Base-by-base conservation (phyloP, 2,113 vertebrate genomes). In the Marmota flaviventris region DNA sequence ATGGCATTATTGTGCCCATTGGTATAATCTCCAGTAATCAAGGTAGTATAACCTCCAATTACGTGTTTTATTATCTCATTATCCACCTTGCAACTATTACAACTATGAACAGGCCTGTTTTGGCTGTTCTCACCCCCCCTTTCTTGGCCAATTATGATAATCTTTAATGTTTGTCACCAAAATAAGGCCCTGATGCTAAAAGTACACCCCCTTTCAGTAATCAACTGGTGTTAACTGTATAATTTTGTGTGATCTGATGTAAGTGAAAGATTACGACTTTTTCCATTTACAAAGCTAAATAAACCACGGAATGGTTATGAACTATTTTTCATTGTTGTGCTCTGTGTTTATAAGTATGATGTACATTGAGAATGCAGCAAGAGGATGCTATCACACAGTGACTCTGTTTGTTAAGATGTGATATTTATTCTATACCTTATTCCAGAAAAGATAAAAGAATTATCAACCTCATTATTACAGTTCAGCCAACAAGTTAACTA, bases 1-100 rank as follows among this genome's bases (percentile, higher is more conserved):
- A 58, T 77, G 63, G 79, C 34, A 17, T 95, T 79, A 34, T 56
- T 63, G 76, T 97, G 77, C 93, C 95, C 82, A 27, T 82, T 90
- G 97, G 79, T 92, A 20, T 94, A 88, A 93, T 94, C 84, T 85
- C 34, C 42, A 76, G 53, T 94, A 61, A 95, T 96, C 89, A 92
- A 96, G 86, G 89, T 87, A 75, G 79, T 76, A 56, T 83, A 76
- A 63, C 89, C 45, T 95, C 92, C 76, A 92, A 14, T 96, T 76
- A 92, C 2, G 7, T 93, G 78, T 63, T 98, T 96, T 96, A 94
- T 91, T 87, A 94, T 86, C 95, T 96, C 93, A 92, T 97, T 97
- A 95, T 92, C 89, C 20, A 45, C 87, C 61, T 91, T 93, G 79
- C 76, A 91, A 85, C 93, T 79, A 89, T n/a, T 63, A 69, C 45